Percentiles rank a stretch among this genome's conserved stretches.
Conservation (phyloP, 2,888 invertebrate genomes). For the Apamea sordens region DNA sequence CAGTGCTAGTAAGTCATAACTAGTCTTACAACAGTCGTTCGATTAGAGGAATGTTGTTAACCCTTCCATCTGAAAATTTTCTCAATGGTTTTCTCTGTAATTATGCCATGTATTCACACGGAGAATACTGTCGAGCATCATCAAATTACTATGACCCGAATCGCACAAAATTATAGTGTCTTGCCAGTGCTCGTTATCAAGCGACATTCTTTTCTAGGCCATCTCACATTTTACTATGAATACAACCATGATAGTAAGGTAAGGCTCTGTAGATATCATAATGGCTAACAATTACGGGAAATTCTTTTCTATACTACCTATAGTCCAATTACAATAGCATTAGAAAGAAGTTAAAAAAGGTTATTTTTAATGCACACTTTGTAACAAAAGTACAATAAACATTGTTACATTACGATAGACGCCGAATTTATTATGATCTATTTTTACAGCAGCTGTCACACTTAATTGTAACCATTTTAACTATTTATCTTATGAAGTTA, state of each 20-base stretch:
- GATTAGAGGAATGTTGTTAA: slow-evolving; percentile 17
- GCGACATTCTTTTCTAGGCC: slow-evolving; percentile 15
- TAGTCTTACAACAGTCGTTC: slow-evolving; percentile 1
- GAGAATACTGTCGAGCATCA: neutral
- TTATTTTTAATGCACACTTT: no score
- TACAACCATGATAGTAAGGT: slow-evolving; percentile 9
- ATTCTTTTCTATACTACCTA: neutral
- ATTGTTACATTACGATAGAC: no score
- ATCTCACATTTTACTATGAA: slow-evolving; percentile 1
- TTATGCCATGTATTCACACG: slow-evolving; percentile 21
- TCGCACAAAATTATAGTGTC: slow-evolving; percentile 48
- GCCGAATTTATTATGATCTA: no score
- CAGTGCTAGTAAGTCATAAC: slow-evolving; percentile 4
- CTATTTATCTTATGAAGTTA: no score
- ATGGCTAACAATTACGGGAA: slow-evolving; percentile 4
- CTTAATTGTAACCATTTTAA: no score
- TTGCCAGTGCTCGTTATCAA: slow-evolving; percentile 25
- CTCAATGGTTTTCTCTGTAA: slow-evolving; percentile 19
- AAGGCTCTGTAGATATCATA: slow-evolving; percentile 2
- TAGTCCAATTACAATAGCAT: no score
- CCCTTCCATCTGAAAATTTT: neutral
- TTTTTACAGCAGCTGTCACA: no score
- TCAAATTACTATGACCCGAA: slow-evolving; percentile 42
- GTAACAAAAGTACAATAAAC: no score
- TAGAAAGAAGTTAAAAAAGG: no score